Evolutionary conservation across 2,113 vertebrate species (phyloP), one percentile per base, ranked within the genome.

Genomic region (Desmodus rotundus): DNA sequence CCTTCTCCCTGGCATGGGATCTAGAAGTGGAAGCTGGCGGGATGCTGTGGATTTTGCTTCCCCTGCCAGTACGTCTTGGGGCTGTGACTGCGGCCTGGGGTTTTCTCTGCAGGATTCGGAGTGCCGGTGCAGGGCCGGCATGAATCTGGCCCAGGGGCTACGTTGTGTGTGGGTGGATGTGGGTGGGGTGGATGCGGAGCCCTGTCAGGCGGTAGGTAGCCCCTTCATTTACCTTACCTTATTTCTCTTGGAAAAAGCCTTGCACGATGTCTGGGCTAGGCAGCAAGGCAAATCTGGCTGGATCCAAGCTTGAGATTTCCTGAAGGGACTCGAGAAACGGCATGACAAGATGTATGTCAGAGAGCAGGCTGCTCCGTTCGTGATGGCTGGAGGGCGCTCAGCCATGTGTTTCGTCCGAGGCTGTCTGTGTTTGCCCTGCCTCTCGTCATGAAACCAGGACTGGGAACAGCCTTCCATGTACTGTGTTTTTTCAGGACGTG

Each of bases 401-500:
- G 89, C 56, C 2, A 0, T 77, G 22, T 81, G 20, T 93, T 89
- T 85, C 87, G 92, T 93, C 94, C 96, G 83, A 84, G 87, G 43
- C 63, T 61, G 28, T 87, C 87, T 97, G 81, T 54, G 82, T 95
- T 95, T 90, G 68, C 82, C 67, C 61, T 89, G 85, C 81, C 67
- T 47, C 20, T 82, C 43, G 9, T 76, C 80, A 70, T 86, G 82
- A 72, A 83, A 88, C 52, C 54, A 26, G 65, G 38, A 38, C 76
- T 50, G 33, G 47, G 82, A 96, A 68, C 72, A 85, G 88, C 38
- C 43, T 45, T 83, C 43, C 33, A 4, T 43, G 41, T 9, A 15
- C 72, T 54, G 3, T 2, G 6, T 15, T 1, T 0, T 16, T 1
- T 17, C 12, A 2, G 5, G 16, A 67, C 16, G 43, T 61, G 1